These are phyloP conservation scores for Tortrix viridana DNA, from an alignment of 2,888 invertebrate genomes.

Conservation along the genomic window DNA sequence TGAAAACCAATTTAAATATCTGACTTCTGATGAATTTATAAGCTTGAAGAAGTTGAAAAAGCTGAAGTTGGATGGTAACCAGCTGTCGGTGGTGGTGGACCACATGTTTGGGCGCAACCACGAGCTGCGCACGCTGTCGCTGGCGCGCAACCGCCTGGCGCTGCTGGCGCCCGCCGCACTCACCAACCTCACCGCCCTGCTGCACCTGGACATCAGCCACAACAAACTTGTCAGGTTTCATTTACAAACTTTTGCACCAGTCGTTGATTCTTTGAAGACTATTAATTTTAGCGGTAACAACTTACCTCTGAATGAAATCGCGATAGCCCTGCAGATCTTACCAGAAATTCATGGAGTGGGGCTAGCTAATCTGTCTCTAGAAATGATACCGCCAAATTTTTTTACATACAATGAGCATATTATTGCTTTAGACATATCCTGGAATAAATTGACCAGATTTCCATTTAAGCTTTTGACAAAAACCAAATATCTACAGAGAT, in stretches of 20 bases:
- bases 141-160: slow-evolving; percentile 89
- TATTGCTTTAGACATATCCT: slow-evolving; percentile 88
- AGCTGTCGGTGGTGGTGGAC: slow-evolving; percentile 89
- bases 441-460: slow-evolving; percentile 86
- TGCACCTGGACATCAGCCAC: slow-evolving; percentile 89
- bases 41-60: slow-evolving; percentile 87
- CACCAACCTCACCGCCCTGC: slow-evolving; percentile 87
- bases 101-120: slow-evolving; percentile 86
- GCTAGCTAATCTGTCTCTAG: slow-evolving; percentile 84
- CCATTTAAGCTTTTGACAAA: slow-evolving; percentile 83
- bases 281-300: slow-evolving; percentile 89
- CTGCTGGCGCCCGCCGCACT: slow-evolving; percentile 90
- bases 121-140: slow-evolving; percentile 81
- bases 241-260: slow-evolving; percentile 83
- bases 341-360: slow-evolving; percentile 84
- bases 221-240: slow-evolving; percentile 90
- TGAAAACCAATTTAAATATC: slow-evolving; percentile 90
- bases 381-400: slow-evolving; percentile 83
- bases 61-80: slow-evolving; percentile 89
- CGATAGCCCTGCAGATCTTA: slow-evolving; percentile 83
- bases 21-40: slow-evolving; percentile 88
- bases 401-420: slow-evolving; percentile 85
- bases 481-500: slow-evolving; percentile 83
- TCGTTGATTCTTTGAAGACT: slow-evolving; percentile 85
- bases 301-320: slow-evolving; percentile 82